These are phyloP conservation scores for Drosophila paulistorum DNA, from an alignment of 1,140 invertebrate genomes.

Conservation along the genomic window DNA sequence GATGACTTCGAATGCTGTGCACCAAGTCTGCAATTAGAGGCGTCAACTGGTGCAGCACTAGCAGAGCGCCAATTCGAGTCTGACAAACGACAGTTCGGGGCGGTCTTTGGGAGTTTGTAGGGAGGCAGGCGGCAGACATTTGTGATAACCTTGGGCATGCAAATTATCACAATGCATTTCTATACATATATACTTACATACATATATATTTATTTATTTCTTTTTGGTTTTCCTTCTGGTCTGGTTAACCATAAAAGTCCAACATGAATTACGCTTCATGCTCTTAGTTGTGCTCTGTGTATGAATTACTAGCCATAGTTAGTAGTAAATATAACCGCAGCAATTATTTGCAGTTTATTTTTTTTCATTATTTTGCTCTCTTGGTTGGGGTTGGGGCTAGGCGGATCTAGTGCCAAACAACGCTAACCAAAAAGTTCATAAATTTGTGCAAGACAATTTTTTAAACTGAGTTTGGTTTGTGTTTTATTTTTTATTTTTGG, in stretches of 20 bases:
- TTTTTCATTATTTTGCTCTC: slow-evolving; percentile 9
- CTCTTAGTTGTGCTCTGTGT: slow-evolving; percentile 44
- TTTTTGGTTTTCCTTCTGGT: slow-evolving; percentile 20
- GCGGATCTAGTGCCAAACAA: slow-evolving; percentile 26
- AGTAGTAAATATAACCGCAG: slow-evolving; percentile 37
- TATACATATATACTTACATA: neutral
- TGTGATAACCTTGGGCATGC: slow-evolving; percentile 37
- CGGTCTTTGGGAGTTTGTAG: neutral
- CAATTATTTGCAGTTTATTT: slow-evolving; percentile 62
- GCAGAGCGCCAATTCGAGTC: slow-evolving; percentile 12
- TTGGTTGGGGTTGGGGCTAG: neutral
- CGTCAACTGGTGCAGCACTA: slow-evolving; percentile 40
- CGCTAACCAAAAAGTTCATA: slow-evolving; percentile 49
- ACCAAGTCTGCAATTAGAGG: slow-evolving; percentile 44
- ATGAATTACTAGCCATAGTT: slow-evolving; percentile 44
- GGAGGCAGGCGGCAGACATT: neutral
- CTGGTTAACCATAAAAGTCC: slow-evolving; percentile 51
- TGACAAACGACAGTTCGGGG: slow-evolving; percentile 24
- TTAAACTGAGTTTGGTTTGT: slow-evolving; percentile 3
- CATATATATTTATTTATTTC: slow-evolving; percentile 19
- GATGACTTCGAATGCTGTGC: slow-evolving; percentile 14
- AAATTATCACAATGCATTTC: slow-evolving; percentile 37
- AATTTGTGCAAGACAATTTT: slow-evolving; percentile 26
- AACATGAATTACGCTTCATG: slow-evolving; percentile 51
- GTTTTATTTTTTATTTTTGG: neutral